Evolutionary conservation across 2,113 vertebrate species (phyloP), one percentile per base, ranked within the genome.

Genomic region (Microtus pennsylvanicus): DNA sequence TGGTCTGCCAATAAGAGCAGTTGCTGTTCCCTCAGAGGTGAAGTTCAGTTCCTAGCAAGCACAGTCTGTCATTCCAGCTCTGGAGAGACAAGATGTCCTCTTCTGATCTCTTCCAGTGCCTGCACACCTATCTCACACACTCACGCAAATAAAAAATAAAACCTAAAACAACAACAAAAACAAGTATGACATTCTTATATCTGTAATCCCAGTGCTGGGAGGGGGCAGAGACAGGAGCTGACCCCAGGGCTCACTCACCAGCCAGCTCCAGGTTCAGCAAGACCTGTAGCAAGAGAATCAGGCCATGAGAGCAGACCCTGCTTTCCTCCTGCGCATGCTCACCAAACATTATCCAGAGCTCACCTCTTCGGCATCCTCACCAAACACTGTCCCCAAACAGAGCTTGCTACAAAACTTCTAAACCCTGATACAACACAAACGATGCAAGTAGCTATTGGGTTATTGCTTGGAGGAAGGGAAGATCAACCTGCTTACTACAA

Each of bases 291-390:
- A 78, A 21, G 33, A 50, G 63, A 52, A 22, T 17, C 7, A 19
- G 3, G 81, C 5, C 7, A 50, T 33, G 38, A n/a, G 35, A 63
- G 14, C 17, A 58, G 26, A 52, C 38, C 28, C 47, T 65, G 4
- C 2, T 3, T 0, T 2, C 26, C 19, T n/a, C 21, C n/a, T 72
- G 78, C 5, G 2, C 50, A 55, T 30, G 58, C 58, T 1, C 5
- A 74, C 21, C 74, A 77, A 76, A 76, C 24, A 28, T 42, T 47
- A 45, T 3, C 74, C 74, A 76, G n/a, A 11, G 72, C n/a, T 74
- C 21, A 11, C n/a, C 72, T 42, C n/a, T n/a, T 9, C 8, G 0
- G 72, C 22, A 42, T 42, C 22, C 72, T 42, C 38, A 42, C 74
- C 38, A 42, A 75, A n/a, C 77, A 45, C 33, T 9, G 8, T 1